Evolutionary conservation across 2,888 invertebrate genomes (phyloP), one percentile per base, ranked within the genome.

Genomic region (Euplexia lucipara): DNA sequence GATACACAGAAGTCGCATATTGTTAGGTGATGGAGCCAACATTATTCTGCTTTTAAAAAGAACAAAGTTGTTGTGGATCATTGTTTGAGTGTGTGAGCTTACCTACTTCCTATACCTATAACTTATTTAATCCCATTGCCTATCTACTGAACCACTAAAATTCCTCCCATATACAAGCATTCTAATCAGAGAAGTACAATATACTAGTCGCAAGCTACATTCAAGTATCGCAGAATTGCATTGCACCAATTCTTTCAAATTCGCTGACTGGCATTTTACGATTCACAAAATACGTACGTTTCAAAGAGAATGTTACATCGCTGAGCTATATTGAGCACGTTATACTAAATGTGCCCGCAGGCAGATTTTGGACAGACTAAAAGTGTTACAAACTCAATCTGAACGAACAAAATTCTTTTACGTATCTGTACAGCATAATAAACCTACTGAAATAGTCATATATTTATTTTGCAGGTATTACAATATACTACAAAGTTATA

Each of bases 201-300:
- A 4, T 10, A 42, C 10, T 42, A 20, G 35, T 35, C 10, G 14
- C 5, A 18, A 22, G 7, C 16, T 4, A n/a, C 3, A 35, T 10
- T 51, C 39, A 22, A 37, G 34, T 30, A 37, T 70, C n/a, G 49
- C 39, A 12, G n/a, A 42, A 72, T 48, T 52, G 37, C 26, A 54
- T 42, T 42, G 37, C 39, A 34, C 37, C 35, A 30, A 63, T 72
- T 56, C 44, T 57, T 66, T 18, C 44, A 42, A 78, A 60, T 57
- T 18, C 16, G 59, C 67, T 42, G 52, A 73, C 59, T 20, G 39
- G 45, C 49, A 54, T 52, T 59, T 63, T 39, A 4, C 42, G 30
- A 65, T 66, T 56, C 74, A 73, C 51, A 44, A 78, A 74, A 73
- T 73, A 35, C 57, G 49, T 51, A 52, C 45, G 51, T 39, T 52